Percentiles rank a stretch among this genome's conserved stretches.
Evolutionary conservation across 2,797 vertebrate genomes (phyloP).

Genomic region (Glossophaga mutica): DNA sequence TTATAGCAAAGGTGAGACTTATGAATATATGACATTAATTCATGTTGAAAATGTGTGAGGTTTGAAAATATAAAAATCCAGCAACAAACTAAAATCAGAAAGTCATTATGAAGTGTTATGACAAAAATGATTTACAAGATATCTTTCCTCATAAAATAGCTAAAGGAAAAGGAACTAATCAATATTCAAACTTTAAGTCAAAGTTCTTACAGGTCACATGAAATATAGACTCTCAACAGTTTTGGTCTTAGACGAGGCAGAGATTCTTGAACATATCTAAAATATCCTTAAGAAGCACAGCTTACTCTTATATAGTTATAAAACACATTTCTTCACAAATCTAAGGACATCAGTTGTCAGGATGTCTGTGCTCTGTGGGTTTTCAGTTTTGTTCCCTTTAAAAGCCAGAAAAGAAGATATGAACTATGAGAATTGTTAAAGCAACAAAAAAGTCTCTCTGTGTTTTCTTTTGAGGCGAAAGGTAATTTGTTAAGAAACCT

Average conservation of each 20-base stretch:
- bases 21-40: neutral
- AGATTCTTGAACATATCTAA: slow-evolving; percentile 3
- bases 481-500: slow-evolving; percentile 92
- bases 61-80: slow-evolving; percentile 34
- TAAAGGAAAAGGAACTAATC: slow-evolving; percentile 1
- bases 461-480: slow-evolving; percentile 89
- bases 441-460: slow-evolving; percentile 84
- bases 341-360: slow-evolving; percentile 65
- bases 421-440: slow-evolving; percentile 81
- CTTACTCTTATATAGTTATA: slow-evolving; percentile 48
- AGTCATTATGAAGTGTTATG: neutral
- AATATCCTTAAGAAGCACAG: slow-evolving; percentile 31
- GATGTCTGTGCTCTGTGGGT: slow-evolving; percentile 57
- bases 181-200: slow-evolving; percentile 34
- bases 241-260: neutral
- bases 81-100: neutral
- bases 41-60: neutral
- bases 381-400: slow-evolving; percentile 74
- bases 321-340: slow-evolving; percentile 73
- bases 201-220: slow-evolving; percentile 15
- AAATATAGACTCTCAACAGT: neutral
- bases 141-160: slow-evolving; percentile 24
- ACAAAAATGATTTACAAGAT: neutral
- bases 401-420: slow-evolving; percentile 80
- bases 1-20: slow-evolving; percentile 32